Percentiles rank a stretch among this genome's conserved stretches.
These are phyloP conservation scores for Adelphocoris suturalis DNA, from an alignment of 2,888 invertebrate genomes.

Conservation along the genomic window DNA sequence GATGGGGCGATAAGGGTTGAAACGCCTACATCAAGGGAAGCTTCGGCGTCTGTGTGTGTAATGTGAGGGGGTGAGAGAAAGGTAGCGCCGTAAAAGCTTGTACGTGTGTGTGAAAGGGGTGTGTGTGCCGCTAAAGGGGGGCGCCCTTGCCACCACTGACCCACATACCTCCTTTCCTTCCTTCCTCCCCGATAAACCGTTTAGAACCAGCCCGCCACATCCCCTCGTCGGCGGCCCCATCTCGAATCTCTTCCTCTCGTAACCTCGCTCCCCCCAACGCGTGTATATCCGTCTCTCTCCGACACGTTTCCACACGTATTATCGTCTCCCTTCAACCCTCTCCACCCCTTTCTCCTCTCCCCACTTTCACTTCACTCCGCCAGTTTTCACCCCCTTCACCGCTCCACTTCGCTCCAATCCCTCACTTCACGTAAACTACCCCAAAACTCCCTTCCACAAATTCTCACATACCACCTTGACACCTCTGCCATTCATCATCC, in stretches of 20 bases:
- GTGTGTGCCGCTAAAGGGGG: neutral
- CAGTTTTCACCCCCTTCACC: neutral
- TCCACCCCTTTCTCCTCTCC: neutral
- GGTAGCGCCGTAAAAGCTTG: neutral
- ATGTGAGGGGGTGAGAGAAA: neutral
- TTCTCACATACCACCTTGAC: conserved; percentile 29
- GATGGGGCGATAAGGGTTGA: conserved; percentile 14
- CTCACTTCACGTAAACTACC: conserved; percentile 9
- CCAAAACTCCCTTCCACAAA: conserved; percentile 4
- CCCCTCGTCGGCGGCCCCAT: neutral
- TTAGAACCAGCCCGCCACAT: conserved; percentile 23
- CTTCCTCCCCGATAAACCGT: conserved; percentile 44
- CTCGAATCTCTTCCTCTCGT: neutral
- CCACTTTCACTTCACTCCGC: neutral
- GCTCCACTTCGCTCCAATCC: neutral
- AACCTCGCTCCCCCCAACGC: conserved; percentile 3
- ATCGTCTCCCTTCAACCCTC: conserved; percentile 2
- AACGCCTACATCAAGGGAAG: neutral
- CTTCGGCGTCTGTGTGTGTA: neutral
- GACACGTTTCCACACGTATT: neutral
- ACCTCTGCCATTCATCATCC: neutral
- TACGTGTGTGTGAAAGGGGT: neutral
- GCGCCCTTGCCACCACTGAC: conserved; percentile 62
- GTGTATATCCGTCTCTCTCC: neutral
- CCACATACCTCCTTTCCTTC: conserved; percentile 43